Conservation (phyloP, 2,888 invertebrate genomes). For the Acleris literana region DNA sequence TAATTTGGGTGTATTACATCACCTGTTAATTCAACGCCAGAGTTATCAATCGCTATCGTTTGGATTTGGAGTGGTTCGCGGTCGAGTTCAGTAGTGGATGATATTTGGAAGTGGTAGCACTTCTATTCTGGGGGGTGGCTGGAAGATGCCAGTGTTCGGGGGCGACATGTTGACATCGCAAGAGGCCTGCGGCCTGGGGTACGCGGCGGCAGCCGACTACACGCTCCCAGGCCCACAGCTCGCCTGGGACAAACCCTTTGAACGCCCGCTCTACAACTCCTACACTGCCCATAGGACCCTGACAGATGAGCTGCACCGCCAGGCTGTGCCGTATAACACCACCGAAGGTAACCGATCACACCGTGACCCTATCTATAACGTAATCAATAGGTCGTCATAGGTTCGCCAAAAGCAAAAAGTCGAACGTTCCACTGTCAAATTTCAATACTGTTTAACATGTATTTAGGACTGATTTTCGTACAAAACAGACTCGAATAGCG, state of each 20-base stretch:
- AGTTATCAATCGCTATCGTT: conserved; percentile 54
- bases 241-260: conserved; percentile 66
- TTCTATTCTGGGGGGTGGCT: conserved; percentile 46
- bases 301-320: conserved; percentile 43
- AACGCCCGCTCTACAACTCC: conserved; percentile 53
- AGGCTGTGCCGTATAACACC: conserved; percentile 40
- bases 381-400: no score
- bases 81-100: conserved; percentile 52
- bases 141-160: conserved; percentile 76
- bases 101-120: conserved; percentile 54
- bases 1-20: conserved; percentile 55
- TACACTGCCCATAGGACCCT: conserved; percentile 51
- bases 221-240: conserved; percentile 54
- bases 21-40: conserved; percentile 59
- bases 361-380: no score
- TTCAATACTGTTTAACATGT: no score
- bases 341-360: conserved; percentile 28
- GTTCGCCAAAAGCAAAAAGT: no score
- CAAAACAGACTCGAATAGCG: no score
- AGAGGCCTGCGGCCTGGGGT: conserved; percentile 66
- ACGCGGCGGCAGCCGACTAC: conserved; percentile 58
- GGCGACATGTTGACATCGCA: conserved; percentile 69
- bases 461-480: no score
- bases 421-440: no score
- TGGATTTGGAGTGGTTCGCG: conserved; percentile 35